Evolutionary conservation across 2,113 vertebrate genomes (phyloP), one percentile per base, ranked within the genome.

Genomic region (Chloropsis cyanopogon): DNA sequence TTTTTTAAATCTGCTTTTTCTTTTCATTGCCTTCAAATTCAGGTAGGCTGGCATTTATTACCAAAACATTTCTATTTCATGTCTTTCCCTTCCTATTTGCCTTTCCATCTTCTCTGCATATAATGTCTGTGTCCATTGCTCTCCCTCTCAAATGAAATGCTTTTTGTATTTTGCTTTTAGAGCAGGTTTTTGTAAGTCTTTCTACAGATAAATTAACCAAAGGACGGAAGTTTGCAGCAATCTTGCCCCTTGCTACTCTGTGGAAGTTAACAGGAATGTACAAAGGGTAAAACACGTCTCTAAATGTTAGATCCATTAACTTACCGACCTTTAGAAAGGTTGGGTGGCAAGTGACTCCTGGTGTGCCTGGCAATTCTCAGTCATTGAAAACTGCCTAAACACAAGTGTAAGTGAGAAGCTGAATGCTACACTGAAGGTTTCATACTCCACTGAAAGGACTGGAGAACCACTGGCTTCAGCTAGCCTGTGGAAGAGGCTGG

Each of bases 1-100:
- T 78, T 52, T 92, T 93, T 93, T 53, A 47, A 89, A 95, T 95
- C 75, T 96, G 16, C 66, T 80, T 88, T 93, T 91, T 88, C 44
- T 91, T 96, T 93, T 88, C 90, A 92, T 77, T 95, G 60, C 72
- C 76, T 91, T 83, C 37, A 41, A 6, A 77, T 71, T 82, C 83
- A 92, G 54, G 37, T 80, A 89, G 78, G 66, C 56, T 93, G 69
- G 53, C 80, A 82, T 88, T 83, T 93, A 85, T 90, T 93, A 86
- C 70, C 68, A 87, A 88, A 72, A 59, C 28, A 68, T 93, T 91
- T 41, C 37, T 71, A 42, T 83, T 86, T 78, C 90, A 63, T 47
- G 31, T 88, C 71, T 81, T 94, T 63, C 9, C 75, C 29, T 59
- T 94, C 35, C 65, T 81, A 23, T 90, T 96, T 95, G 61, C 65